These are phyloP conservation scores for Nineta flava DNA, from an alignment of 2,888 invertebrate genomes.

Conservation along the genomic window DNA sequence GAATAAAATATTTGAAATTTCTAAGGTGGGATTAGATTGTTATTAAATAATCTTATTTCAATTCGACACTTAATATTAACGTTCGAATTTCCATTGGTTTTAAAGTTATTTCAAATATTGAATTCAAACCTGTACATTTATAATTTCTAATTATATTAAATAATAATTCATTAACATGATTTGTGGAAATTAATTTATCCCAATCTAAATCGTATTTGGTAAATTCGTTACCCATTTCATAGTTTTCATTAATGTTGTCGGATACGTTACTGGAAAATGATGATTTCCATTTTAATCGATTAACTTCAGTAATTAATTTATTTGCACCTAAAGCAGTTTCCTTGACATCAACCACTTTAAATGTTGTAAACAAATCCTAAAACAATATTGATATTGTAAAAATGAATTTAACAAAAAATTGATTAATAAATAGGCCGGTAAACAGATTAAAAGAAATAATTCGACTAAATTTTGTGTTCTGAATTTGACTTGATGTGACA, in stretches of 20 bases:
- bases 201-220: conserved; percentile 10
- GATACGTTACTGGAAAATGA: conserved; percentile 3
- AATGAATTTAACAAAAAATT: not conserved
- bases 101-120: conserved; percentile 30
- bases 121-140: conserved; percentile 10
- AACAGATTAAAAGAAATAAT: not conserved
- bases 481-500: no score
- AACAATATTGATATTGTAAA: no score
- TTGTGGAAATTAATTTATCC: conserved; percentile 3
- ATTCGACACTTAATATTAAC: conserved; percentile 31
- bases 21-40: no score
- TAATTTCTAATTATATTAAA: conserved; percentile 3
- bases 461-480: no score
- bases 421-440: not conserved
- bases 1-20: no score
- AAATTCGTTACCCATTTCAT: conserved; percentile 1
- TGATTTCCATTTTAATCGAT: conserved; percentile 36
- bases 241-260: not conserved
- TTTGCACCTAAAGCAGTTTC: conserved; percentile 31
- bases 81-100: conserved; percentile 62
- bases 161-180: conserved; percentile 1
- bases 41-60: no score
- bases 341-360: conserved; percentile 21
- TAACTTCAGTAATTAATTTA: conserved; percentile 36
- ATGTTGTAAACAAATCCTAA: conserved; percentile 25